Base-by-base conservation (phyloP, 1,140 invertebrate genomes). In the Drosophila suzukii region DNA sequence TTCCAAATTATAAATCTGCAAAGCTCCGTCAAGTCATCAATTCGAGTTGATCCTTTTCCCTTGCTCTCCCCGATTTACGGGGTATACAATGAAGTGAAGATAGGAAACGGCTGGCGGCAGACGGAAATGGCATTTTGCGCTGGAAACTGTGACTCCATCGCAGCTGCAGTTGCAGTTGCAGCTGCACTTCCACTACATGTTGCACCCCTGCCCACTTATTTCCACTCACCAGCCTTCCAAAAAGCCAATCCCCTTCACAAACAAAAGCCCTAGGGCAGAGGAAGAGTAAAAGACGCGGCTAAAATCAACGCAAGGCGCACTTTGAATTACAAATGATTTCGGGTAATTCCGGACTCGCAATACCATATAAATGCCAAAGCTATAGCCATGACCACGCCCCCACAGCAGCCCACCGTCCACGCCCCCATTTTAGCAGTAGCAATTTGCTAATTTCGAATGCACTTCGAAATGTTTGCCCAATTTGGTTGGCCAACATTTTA, bases 401-500 rank as follows among this genome's bases (percentile, higher is more conserved):
- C 51, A 17, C 13, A 10, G 7, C 20, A 2, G 47, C 39, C 43
- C 36, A 15, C 24, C 32, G 39, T 10, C 66, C 39, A 53, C 39
- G 36, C 39, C 56, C 36, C 3, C 27, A 10, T 2, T 39, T 30
- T 27, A 49, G 54, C 47, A 47, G 47, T 72, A 65, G 73, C 73
- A 85, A 86, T 86, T 81, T 78, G 82, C 82, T 85, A 85, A 86
- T 85, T 85, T 85, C 77, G 77, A 85, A 81, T 81, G 78, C 74
- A 76, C 63, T 72, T 82, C 63, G 77, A 88, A 88, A 86, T 86
- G 83, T 86, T 86, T 86, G 83, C 76, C 83, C 83, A 86, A 86
- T 88, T 86, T 86, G 83, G 79, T 86, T 88, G 83, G 83, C 75
- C 75, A 86, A 88, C 79, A 83, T 88, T 86, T 88, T 83, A 75